Evolutionary conservation across 2,797 vertebrate genomes (phyloP).

Genomic region (Microcaecilia unicolor): DNA sequence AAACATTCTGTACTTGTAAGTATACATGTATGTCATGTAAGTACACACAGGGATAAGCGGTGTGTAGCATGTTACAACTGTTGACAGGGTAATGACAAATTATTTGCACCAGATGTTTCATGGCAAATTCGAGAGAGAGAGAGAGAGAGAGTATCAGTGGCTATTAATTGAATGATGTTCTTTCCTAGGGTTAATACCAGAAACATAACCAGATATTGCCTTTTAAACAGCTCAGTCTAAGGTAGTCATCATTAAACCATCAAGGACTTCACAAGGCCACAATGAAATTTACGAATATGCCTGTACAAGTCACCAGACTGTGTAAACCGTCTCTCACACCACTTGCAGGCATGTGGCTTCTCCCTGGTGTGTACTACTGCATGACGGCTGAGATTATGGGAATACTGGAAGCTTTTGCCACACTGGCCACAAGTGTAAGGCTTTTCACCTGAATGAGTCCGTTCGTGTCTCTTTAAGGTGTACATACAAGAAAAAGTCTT

Average conservation of each 20-base stretch:
- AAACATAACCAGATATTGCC: neutral
- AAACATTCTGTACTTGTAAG: too few relatives aligned
- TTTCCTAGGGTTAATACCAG: neutral
- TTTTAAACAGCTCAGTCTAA: neutral
- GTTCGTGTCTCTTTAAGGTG: constrained; percentile 90
- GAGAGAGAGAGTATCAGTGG: too few relatives aligned
- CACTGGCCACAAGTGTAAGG: constrained; percentile 95
- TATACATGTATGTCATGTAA: too few relatives aligned
- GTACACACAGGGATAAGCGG: too few relatives aligned
- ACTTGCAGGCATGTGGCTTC: constrained; percentile 95
- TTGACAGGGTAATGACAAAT: too few relatives aligned
- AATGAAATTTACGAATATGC: constrained; percentile 97
- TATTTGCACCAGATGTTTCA: too few relatives aligned
- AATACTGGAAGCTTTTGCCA: constrained; percentile 97
- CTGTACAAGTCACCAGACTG: constrained; percentile 96
- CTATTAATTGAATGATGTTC: too few relatives aligned
- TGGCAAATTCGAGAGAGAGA: too few relatives aligned
- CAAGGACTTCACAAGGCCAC: constrained; percentile 87
- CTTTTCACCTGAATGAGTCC: constrained; percentile 97
- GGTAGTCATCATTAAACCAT: constrained; percentile 37
- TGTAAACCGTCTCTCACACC: constrained; percentile 95
- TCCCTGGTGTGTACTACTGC: constrained; percentile 94
- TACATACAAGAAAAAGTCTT: constrained; percentile 98
- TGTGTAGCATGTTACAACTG: too few relatives aligned
- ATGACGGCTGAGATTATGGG: constrained; percentile 93